Evolutionary conservation across 2,797 vertebrate genomes (phyloP).

Genomic region (Takifugu rubripes): DNA sequence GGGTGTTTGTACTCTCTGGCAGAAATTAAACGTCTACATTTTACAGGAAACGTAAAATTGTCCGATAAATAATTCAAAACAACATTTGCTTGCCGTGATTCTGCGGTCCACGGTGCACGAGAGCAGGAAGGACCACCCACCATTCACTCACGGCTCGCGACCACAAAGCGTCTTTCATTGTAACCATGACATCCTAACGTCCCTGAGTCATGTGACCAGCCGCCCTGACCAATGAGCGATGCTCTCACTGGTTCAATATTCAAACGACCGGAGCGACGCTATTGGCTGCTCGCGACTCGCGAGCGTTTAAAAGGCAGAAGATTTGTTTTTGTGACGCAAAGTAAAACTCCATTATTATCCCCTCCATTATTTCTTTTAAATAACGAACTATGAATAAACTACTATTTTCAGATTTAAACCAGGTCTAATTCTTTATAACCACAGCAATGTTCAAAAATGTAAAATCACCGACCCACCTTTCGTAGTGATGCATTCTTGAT

Average conservation of each 20-base stretch:
- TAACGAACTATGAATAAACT: no score
- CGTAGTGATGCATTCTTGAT: no score
- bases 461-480: no score
- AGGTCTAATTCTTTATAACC: no score
- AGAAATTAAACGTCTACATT: constrained; percentile 14
- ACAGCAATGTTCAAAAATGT: no score
- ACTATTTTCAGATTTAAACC: no score
- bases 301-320: no score
- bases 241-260: constrained; percentile 53
- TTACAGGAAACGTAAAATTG: background rate
- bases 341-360: no score
- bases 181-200: constrained; percentile 79
- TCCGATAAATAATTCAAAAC: constrained; percentile 10
- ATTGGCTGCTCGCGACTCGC: constrained; percentile 56
- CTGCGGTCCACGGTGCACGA: constrained; percentile 32
- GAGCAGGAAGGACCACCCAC: constrained; percentile 29
- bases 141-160: constrained; percentile 39
- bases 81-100: constrained; percentile 40
- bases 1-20: background rate
- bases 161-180: constrained; percentile 78
- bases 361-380: no score
- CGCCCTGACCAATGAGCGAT: constrained; percentile 41
- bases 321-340: no score
- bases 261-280: constrained; percentile 54
- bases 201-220: constrained; percentile 36